phyloP scores from a whole-genome alignment of 2,113 vertebrate species.

The Grus americana region DNA sequence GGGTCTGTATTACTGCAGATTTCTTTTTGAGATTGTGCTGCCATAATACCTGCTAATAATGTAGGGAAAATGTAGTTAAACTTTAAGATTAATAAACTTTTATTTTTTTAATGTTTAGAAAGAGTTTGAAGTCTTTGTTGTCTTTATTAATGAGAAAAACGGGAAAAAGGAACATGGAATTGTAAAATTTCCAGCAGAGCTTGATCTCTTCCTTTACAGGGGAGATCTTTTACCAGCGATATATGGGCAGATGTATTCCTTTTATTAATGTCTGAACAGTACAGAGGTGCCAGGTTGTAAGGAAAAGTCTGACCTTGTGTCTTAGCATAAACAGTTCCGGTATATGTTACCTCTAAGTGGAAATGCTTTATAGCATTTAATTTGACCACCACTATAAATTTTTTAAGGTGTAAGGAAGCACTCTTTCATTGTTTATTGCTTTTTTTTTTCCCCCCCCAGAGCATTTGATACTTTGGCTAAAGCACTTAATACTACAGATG shows the following conservation, averaged over 20 bases:
- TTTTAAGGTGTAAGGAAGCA: neutral
- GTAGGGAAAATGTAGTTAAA: neutral
- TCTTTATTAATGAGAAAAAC: neutral
- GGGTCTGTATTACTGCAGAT: neutral
- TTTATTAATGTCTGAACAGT: neutral
- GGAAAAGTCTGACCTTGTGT: neutral
- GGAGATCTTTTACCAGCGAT: neutral
- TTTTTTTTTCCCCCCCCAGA: conserved; percentile 68
- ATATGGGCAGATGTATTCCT: neutral
- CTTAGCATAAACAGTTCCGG: neutral
- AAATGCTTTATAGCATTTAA: neutral
- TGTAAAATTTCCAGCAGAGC: neutral
- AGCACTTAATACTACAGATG: conserved; percentile 91
- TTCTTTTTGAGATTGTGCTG: neutral
- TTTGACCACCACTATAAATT: neutral
- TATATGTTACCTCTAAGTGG: neutral
- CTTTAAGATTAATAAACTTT: neutral
- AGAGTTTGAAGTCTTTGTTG: neutral
- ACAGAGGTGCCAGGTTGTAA: neutral
- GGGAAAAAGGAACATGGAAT: neutral
- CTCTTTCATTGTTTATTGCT: neutral
- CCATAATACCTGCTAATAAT: neutral
- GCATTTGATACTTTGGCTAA: conserved; percentile 99
- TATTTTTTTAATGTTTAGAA: neutral
- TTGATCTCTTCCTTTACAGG: neutral